Conservation (phyloP, 2,797 vertebrate species). For the Pseudochirops corinnae region DNA sequence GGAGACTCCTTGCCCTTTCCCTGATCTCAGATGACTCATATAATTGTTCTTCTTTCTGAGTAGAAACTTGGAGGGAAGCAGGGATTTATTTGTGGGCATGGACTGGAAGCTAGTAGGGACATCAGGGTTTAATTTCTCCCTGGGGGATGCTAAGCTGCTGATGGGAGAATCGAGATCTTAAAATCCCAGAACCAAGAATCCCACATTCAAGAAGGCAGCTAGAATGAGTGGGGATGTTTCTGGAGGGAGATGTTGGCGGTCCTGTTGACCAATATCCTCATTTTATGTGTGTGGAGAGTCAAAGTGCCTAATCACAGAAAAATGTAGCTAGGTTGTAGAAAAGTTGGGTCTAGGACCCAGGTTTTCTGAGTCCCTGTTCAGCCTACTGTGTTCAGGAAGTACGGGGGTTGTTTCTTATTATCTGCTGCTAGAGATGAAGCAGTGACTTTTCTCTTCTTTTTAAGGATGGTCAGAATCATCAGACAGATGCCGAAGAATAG, state of each 20-base stretch:
- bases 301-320: neutral
- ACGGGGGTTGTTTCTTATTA: constrained; percentile 1
- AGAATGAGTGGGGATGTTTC: too few relatives aligned
- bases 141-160: neutral
- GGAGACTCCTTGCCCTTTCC: neutral
- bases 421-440: neutral
- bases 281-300: neutral
- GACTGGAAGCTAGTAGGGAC: neutral
- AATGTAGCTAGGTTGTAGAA: neutral
- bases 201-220: neutral
- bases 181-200: neutral
- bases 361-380: neutral
- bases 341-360: neutral
- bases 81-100: neutral
- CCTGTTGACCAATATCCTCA: neutral
- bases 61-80: neutral
- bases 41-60: neutral
- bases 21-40: neutral
- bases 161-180: neutral
- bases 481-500: neutral
- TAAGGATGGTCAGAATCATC: neutral
- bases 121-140: neutral
- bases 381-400: neutral
- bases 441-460: neutral
- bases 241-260: neutral